These are phyloP conservation scores for Salvelinus sp. DNA, from an alignment of 2,113 vertebrate species.

Conservation along the genomic window DNA sequence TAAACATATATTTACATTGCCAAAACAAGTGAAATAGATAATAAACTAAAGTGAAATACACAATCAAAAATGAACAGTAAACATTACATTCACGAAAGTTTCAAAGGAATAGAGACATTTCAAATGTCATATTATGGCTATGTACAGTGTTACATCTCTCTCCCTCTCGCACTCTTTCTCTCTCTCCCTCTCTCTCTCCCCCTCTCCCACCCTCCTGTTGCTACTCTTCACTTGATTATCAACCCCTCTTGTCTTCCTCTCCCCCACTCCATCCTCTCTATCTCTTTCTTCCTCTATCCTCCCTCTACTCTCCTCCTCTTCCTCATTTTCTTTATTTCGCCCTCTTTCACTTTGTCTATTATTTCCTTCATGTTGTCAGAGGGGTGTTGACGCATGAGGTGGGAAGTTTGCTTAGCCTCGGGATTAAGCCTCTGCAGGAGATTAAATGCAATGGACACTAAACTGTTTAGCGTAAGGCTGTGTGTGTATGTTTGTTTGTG, in stretches of 20 bases:
- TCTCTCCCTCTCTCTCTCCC: neutral
- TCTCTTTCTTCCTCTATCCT: neutral
- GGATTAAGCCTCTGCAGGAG: conserved; percentile 66
- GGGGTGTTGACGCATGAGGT: conserved; percentile 46
- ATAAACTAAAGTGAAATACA: no score
- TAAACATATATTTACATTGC: no score
- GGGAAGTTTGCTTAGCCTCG: conserved; percentile 60
- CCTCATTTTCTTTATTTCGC: neutral
- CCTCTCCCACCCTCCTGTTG: neutral
- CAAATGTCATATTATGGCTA: no score
- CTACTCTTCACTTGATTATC: neutral
- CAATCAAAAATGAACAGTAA: no score
- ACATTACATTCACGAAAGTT: no score
- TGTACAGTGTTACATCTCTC: neutral
- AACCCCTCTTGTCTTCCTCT: neutral
- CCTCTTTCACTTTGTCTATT: no score
- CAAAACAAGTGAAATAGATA: no score
- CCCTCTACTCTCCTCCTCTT: neutral
- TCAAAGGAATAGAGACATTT: no score
- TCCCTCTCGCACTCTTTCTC: neutral
- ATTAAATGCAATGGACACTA: conserved; percentile 75
- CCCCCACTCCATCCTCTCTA: neutral
- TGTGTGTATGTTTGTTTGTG: neutral
- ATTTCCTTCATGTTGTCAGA: conserved; percentile 15
- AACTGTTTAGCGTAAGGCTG: conserved; percentile 63